Evolutionary conservation across 1,140 invertebrate species (phyloP), one percentile per base, ranked within the genome.

Genomic region (Chionoecetes opilio): DNA sequence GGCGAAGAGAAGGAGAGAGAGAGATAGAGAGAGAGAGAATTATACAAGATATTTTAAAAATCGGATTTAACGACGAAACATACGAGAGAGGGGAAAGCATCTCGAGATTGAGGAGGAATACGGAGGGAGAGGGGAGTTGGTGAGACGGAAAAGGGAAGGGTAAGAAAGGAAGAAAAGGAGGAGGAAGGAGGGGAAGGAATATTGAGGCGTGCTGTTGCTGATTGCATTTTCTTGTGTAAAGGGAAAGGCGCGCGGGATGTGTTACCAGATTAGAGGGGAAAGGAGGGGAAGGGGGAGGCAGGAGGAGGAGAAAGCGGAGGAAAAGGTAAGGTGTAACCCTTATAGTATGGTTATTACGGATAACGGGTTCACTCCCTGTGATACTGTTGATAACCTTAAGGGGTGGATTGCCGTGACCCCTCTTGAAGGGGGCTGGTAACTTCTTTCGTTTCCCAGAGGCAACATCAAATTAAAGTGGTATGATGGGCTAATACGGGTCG

Each of bases 221-320:
- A 75, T 75, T 75, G 63, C 63, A 75, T 75, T 75, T 75, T 75
- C n/a, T 75, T 75, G 63, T n/a, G 63, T n/a, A 21, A 75, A 26
- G 63, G 63, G 63, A 75, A 26, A 75, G 63, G n/a, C 63, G 63
- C 6, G 63, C 63, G n/a, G n/a, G 63, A 75, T n/a, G 63, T 75
- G 63, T 75, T 75, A 75, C 63, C 63, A 26, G 63, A 75, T 75
- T 75, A 75, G n/a, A 75, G 63, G 63, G 63, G 63, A 75, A 21
- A 21, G 21, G n/a, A 21, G 21, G 63, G 63, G 21, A n/a, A 26
- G n/a, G 8, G 9, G 6, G 63, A 26, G 21, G 26, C 5, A n/a
- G n/a, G 63, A 21, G n/a, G 21, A 75, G 26, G 63, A 21, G 26
- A 14, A 14, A 5, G 14, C 5, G 14, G 41, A 14, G 41, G 53